Base-by-base conservation (phyloP, 2,797 vertebrate genomes). In the Octomys mimax region DNA sequence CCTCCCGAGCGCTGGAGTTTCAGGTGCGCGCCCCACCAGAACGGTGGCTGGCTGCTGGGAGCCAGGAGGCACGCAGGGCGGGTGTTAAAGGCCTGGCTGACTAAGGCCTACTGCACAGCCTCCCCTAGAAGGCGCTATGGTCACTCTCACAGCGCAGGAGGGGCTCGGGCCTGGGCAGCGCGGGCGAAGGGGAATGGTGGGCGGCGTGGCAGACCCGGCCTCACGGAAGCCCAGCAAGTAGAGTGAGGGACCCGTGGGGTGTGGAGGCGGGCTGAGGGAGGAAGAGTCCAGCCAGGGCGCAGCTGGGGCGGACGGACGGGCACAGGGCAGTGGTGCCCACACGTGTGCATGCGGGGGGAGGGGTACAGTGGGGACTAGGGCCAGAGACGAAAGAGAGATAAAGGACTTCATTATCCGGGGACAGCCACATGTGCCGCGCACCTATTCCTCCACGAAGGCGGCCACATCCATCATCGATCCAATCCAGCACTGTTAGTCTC, bases 391-490 rank as follows among this genome's bases (percentile, higher is more conserved):
- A 16, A 18, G 54, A 14, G 52, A 84, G 82, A 95, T 83, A 52
- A 95, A 96, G 73, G 52, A 82, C 64, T 86, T 94, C 77, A 95
- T 97, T 95, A 89, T 92, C 83, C 46, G 62, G 89, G 68, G 79
- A 87, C 7, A 5, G 52, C 81, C 93, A 84, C 91, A 71, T 75
- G 93, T 73, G 79, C 3, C 5, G 59, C 88, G 11, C 42, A 91
- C 79, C 62, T 31, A 28, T 77, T 93, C 52, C 57, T 91, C 77
- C 88, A 46, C n/a, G 71, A 82, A 91, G 39, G 85, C 8, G 49
- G 75, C 83, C 42, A 26, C 62, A 91, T 93, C 95, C 75, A 73
- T 92, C 92, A 75, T 70, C 86, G 70, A 79, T 94, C 94, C 88
- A 95, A 95, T 71, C 62, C 79, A 88, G 68, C 59, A 92, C 83